A percentile compares a stretch with the other conserved stretches of the same genome.
phyloP scores from a whole-genome alignment of 2,113 vertebrate species.

The Mirounga angustirostris region DNA sequence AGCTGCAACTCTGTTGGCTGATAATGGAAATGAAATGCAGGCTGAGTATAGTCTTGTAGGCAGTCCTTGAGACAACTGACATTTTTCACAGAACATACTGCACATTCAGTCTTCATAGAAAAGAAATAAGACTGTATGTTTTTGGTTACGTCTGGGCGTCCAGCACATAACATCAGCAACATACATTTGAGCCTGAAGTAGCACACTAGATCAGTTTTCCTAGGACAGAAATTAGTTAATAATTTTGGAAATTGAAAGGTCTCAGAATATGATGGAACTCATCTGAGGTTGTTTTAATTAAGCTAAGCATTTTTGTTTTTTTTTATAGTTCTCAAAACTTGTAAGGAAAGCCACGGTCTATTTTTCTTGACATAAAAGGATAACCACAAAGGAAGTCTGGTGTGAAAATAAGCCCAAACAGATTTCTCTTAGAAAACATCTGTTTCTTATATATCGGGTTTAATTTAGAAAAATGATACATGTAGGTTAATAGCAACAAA shows the following conservation, averaged over 20 bases:
- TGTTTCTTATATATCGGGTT: conserved; percentile 35
- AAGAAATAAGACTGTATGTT: not conserved
- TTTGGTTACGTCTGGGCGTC: not conserved
- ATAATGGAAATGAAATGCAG: not conserved
- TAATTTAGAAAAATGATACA: conserved; percentile 48
- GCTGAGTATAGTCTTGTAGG: not conserved
- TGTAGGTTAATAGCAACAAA: conserved; percentile 41
- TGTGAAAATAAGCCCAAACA: conserved; percentile 57
- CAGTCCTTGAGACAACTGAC: not conserved
- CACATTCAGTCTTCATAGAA: not conserved
- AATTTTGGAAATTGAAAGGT: conserved; percentile 14
- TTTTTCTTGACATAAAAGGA: conserved; percentile 60
- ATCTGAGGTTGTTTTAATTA: conserved; percentile 32
- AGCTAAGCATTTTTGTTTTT: not conserved
- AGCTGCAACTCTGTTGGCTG: not conserved
- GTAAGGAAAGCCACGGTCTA: conserved; percentile 25
- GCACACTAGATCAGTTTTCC: not conserved
- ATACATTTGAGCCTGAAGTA: not conserved
- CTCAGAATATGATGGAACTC: not conserved
- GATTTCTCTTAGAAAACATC: conserved; percentile 68
- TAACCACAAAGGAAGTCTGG: conserved; percentile 65
- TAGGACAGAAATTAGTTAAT: not conserved
- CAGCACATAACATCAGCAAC: not conserved
- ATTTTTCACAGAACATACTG: not conserved
- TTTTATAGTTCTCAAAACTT: conserved; percentile 52